Base-by-base conservation (phyloP, 2,888 invertebrate genomes). In the Aspidiotus destructor region DNA sequence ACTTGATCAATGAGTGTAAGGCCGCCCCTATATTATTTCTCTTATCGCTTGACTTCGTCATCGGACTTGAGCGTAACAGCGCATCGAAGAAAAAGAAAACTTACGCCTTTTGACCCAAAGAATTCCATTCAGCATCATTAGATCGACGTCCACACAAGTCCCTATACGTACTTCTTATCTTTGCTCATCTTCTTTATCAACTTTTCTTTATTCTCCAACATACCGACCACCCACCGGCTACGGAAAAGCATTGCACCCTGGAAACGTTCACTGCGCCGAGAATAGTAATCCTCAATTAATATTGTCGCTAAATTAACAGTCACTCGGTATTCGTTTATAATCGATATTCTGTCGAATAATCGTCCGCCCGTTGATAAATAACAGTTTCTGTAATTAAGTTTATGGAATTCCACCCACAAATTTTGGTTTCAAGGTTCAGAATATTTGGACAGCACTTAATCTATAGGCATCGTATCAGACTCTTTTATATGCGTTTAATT, bases 231-330 rank as follows among this genome's bases (percentile, higher is more conserved):
- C 65, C 65, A 65, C 65, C 57, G 65, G 57, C 65, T 11, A 44
- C 57, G 28, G 13, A n/a, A 58, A 44, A 44, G 40, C 41, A 53
- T 58, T 65, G 65, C 65, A 65, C 65, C 65, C 65, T 65, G 44
- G 41, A 42, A 28, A 48, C 52, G 28, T 48, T 62, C 44, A 52
- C 52, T n/a, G 15, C 16, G 10, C 16, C 15, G 15, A 28, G 28
- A 16, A 57, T 57, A 3, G 57, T 57, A 53, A 62, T 53, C 62
- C 62, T 62, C 48, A 58, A 65, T 65, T 65, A 65, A 65, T 65
- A 65, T 65, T 65, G 65, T 65, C 65, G 65, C 65, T 65, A 65
- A 65, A 65, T 65, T 65, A 65, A 65, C 65, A 65, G 65, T 65
- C 65, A 65, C 65, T 58, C 44, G 62, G 9, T 16, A 13, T 58